A percentile compares a stretch with the other conserved stretches of the same genome.
These are phyloP conservation scores for Enteromius fasciolatus DNA, from an alignment of 2,797 vertebrate species.

Conservation along the genomic window DNA sequence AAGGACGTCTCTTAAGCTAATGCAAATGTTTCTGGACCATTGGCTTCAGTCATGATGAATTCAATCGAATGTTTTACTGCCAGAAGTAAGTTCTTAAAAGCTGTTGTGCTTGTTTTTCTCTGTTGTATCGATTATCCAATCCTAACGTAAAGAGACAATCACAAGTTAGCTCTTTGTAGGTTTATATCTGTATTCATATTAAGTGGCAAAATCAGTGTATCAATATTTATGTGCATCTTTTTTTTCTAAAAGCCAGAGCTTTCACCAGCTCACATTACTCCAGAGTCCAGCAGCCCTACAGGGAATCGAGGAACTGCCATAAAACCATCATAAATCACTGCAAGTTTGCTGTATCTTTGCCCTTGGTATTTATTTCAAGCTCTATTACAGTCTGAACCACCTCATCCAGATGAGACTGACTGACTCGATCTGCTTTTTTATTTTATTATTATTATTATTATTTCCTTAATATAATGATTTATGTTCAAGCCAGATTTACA, in stretches of 20 bases:
- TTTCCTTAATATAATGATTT: too few relatives aligned
- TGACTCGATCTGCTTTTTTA: not conserved
- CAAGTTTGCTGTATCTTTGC: not conserved
- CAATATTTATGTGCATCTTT: not conserved
- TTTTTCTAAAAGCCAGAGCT: not conserved
- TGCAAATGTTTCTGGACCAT: not conserved
- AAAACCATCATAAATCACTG: constrained; percentile 1
- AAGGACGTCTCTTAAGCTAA: constrained; percentile 8
- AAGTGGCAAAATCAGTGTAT: not conserved
- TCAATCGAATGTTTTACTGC: not conserved
- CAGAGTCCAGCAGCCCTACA: not conserved
- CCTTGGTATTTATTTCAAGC: constrained; percentile 14
- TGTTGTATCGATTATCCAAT: not conserved
- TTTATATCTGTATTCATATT: not conserved
- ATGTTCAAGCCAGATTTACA: too few relatives aligned
- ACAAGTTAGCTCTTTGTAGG: not conserved
- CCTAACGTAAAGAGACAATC: not conserved
- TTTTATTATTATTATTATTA: too few relatives aligned
- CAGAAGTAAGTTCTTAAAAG: not conserved
- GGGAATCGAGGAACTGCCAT: not conserved
- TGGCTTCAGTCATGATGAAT: not conserved
- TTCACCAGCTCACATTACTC: constrained; percentile 1
- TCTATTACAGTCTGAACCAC: not conserved
- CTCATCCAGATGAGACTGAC: not conserved
- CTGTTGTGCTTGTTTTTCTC: too few relatives aligned